Evolutionary conservation across 2,113 vertebrate species (phyloP).

Genomic region (Halcyon senegalensis): DNA sequence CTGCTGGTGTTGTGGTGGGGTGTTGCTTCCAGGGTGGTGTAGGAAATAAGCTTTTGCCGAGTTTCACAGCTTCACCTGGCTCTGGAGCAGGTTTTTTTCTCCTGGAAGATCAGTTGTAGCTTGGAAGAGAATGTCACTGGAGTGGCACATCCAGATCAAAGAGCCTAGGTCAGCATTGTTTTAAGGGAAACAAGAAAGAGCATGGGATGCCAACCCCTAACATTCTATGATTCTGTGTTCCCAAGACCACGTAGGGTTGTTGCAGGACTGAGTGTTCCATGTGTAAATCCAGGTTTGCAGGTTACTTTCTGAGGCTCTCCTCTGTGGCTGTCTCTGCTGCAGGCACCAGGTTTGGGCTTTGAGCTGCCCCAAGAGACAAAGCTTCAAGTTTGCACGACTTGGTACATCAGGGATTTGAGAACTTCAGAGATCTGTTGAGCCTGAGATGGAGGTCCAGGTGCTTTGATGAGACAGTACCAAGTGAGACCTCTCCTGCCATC

Average conservation of each 20-base stretch:
- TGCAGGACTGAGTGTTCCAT: background rate
- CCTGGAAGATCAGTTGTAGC: background rate
- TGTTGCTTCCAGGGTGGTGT: background rate
- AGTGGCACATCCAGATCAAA: background rate
- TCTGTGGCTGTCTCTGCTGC: background rate
- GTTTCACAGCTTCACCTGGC: background rate
- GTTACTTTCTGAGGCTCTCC: background rate
- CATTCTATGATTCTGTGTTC: background rate
- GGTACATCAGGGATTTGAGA: background rate
- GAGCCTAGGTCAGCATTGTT: background rate
- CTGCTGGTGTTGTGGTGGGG: background rate
- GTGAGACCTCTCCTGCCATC: background rate
- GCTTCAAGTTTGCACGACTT: background rate
- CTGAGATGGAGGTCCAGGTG: background rate
- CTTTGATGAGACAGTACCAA: background rate
- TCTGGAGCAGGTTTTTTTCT: background rate
- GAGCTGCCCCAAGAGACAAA: background rate
- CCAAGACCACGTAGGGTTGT: background rate
- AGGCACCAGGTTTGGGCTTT: background rate
- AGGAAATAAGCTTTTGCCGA: background rate
- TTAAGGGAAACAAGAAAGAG: background rate
- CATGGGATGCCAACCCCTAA: background rate
- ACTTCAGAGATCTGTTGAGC: background rate
- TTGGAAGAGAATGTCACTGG: background rate
- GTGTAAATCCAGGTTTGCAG: background rate